Base-by-base conservation (phyloP, 2,797 vertebrate genomes). In the Phalloptychus januarius region DNA sequence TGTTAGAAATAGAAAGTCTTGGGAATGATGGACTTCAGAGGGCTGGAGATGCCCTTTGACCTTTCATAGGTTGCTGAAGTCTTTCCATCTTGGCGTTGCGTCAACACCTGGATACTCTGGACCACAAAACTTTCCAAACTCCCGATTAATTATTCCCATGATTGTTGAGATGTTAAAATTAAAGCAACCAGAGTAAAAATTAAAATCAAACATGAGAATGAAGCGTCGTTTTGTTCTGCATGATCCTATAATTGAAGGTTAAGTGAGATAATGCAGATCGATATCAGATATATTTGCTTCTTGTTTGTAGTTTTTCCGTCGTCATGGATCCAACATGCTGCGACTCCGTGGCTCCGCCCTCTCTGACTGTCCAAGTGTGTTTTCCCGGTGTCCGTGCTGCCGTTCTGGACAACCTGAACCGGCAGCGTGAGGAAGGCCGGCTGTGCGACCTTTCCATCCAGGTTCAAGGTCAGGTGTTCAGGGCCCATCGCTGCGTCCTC, bases 361-460 rank as follows among this genome's bases (percentile, higher is more conserved):
- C 94, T 86, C 85, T 94, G 1, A 94, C 96, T 0, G 95, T 98
- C 12, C 97, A 98, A 44, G 96, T 98, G 76, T 97, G 96, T 83
- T 99, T 99, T 85, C 97, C 98, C 0, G 96, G 97, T 1, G 96
- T 96, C 36, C 95, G 97, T 4, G 96, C 95, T 2, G 95, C 96
- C 0, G 94, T 99, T 7, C 74, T 99, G 93, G 97, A 98, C 88
- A 97, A 96, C 65, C 95, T 99, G 82, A 98, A 99, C 93, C 96
- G 95, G 1, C 98, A 99, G 89, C 93, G 98, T 0, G 94, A 97
- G 76, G 97, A 98, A 56, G 97, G 97, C 1, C 88, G 97, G 61
- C 95, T 99, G 38, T 99, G 98, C 3, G 98, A 99, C 82, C 96
- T 99, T 77, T 97, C 97, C 86, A 97, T 96, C 83, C 95, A 96